These are phyloP conservation scores for Tryphoninae sp. DNA, from an alignment of 2,888 invertebrate genomes.

Conservation along the genomic window DNA sequence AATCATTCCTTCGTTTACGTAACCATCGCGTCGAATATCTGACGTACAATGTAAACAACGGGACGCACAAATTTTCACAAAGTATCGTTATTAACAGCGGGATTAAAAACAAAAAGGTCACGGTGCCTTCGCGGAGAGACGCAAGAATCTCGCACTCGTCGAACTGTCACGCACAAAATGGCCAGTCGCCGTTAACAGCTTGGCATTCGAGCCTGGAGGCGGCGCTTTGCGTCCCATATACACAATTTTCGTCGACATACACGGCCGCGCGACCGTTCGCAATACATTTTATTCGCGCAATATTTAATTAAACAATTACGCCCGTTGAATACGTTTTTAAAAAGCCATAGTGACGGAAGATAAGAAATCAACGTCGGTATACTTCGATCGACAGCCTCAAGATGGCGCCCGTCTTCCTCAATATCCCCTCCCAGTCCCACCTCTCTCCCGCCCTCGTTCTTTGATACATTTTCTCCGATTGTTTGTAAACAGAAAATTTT, in stretches of 20 bases:
- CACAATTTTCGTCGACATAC: conserved; percentile 39
- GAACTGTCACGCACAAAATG: conserved; percentile 86
- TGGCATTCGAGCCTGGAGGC: conserved; percentile 81
- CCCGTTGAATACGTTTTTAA: conserved; percentile 30
- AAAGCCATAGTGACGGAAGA: conserved; percentile 50
- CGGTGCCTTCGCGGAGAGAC: conserved; percentile 36
- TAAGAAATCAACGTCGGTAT: conserved; percentile 44
- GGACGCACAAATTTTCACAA: conserved; percentile 8
- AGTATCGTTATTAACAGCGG: not conserved
- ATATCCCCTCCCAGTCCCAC: conserved; percentile 17
- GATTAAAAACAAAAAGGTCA: conserved; percentile 8
- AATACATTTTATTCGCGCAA: conserved; percentile 26
- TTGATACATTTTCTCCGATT: conserved; percentile 57
- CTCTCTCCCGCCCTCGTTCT: conserved; percentile 12
- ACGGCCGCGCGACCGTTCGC: not conserved
- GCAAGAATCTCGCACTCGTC: conserved; percentile 55
- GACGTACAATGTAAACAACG: not conserved
- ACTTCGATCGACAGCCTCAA: conserved; percentile 65
- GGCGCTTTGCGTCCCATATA: conserved; percentile 75
- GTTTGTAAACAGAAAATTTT: conserved; percentile 71
- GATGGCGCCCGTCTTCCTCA: conserved; percentile 69
- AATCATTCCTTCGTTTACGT: conserved; percentile 44
- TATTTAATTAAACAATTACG: conserved; percentile 49
- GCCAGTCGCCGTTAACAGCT: conserved; percentile 84
- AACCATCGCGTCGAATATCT: conserved; percentile 10